phyloP scores from a whole-genome alignment of 2,888 invertebrate species.

The Cerceris rybyensis region DNA sequence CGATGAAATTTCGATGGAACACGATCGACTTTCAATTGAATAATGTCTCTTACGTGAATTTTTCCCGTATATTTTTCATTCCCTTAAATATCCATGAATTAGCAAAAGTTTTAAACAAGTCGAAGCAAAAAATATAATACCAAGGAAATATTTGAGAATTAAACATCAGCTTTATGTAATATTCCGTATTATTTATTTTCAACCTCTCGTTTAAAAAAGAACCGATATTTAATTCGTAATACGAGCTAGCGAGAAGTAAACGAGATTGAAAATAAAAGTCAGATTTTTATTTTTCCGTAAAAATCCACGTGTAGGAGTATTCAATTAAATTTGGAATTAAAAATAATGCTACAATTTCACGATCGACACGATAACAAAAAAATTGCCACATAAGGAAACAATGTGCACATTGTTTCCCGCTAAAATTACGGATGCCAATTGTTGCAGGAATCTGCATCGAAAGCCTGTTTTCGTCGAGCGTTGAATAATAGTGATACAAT shows the following conservation, averaged over 20 bases:
- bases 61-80: neutral
- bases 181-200: too few species aligned
- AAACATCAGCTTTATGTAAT: too few species aligned
- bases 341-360: neutral
- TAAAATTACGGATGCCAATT: neutral
- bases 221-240: too few species aligned
- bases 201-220: too few species aligned
- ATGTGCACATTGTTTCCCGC: neutral
- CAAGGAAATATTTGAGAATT: too few species aligned
- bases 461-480: slow-evolving; percentile 34
- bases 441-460: slow-evolving; percentile 2
- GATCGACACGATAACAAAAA: neutral
- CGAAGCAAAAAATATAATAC: too few species aligned
- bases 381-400: neutral
- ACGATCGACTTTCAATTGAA: slow-evolving; percentile 9
- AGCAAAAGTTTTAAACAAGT: too few species aligned
- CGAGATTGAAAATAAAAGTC: too few species aligned
- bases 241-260: too few species aligned
- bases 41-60: neutral
- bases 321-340: neutral
- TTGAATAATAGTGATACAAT: slow-evolving; percentile 22
- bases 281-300: too few species aligned
- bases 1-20: slow-evolving; percentile 20
- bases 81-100: too few species aligned
- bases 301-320: neutral